Evolutionary conservation across 2,113 vertebrate species (phyloP), one percentile per base, ranked within the genome.

Genomic region (Noctilio leporinus): DNA sequence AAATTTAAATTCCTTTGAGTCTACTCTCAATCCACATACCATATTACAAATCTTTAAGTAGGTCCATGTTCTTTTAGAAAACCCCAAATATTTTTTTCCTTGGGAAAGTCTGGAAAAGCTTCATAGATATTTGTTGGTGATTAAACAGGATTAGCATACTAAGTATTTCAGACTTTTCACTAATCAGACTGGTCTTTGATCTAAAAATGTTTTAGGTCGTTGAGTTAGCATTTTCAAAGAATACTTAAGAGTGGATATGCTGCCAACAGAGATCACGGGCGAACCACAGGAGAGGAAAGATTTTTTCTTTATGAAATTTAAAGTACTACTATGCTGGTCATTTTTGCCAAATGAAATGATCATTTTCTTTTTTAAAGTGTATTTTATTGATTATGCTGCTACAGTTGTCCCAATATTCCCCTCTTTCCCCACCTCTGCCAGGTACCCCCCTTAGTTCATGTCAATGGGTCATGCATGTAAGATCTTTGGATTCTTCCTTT

Each of bases 141-240:
- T 83, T 59, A 49, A 51, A 76, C 28, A 10, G 62, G 77, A 59
- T 35, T 40, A 47, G 86, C 91, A 76, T 86, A 76, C 26, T 67
- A 93, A 65, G 55, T 67, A 69, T 89, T 95, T 94, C 30, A 92
- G 51, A 83, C 20, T 76, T 76, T 69, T 95, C 35, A 76, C n/a
- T 75, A 91, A 81, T 76, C 24, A 92, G 2, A 86, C 28, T 89
- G 28, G 6, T n/a, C 35, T 86, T 92, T 96, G 7, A 20, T 82
- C 30, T 96, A 77, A 89, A 83, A 90, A 83, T 67, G 22, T 57
- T 26, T 40, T 59, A 30, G 81, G 15, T 73, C 92, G 33, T 15
- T 53, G 57, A 80, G 14, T 80, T 94, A 67, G 47, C 10, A 26
- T 89, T 85, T 92, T 64, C 38, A 89, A 65, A 92, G 65, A 30